Percentiles rank a stretch among this genome's conserved stretches.
Conservation (phyloP, 2,888 invertebrate genomes). For the Leptarthrus brevirostris region DNA sequence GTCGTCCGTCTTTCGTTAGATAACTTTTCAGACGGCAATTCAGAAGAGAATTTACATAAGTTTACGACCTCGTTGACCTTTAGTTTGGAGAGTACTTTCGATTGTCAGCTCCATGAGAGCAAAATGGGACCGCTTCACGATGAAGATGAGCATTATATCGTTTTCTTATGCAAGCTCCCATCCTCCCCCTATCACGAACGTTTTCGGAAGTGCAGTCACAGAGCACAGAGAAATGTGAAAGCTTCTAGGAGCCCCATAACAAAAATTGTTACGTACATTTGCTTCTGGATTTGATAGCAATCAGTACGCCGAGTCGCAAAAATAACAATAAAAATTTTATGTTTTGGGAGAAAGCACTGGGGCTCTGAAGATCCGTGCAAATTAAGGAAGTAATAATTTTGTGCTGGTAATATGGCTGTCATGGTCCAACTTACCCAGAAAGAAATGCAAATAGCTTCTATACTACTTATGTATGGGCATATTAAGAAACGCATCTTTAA, state of each 20-base stretch:
- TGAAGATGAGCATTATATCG: slow-evolving; percentile 3
- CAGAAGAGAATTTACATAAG: slow-evolving; percentile 22
- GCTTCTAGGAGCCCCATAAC: slow-evolving; percentile 13
- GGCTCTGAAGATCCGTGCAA: neutral
- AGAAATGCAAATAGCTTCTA: too few relatives aligned
- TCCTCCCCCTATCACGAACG: neutral
- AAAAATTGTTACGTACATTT: slow-evolving; percentile 27
- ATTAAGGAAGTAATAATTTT: slow-evolving; percentile 10
- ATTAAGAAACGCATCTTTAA: too few relatives aligned
- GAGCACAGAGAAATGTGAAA: neutral
- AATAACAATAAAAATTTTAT: slow-evolving; percentile 11
- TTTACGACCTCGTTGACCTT: slow-evolving; percentile 29
- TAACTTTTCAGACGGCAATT: slow-evolving; percentile 20
- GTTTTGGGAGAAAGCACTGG: slow-evolving; percentile 9
- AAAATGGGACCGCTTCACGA: neutral
- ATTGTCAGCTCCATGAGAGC: slow-evolving; percentile 7
- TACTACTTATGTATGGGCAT: too few relatives aligned
- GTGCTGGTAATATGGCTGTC: too few relatives aligned
- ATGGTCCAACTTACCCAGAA: too few relatives aligned
- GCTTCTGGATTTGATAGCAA: slow-evolving; percentile 29
- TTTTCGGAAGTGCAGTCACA: neutral
- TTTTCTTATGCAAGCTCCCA: slow-evolving; percentile 6
- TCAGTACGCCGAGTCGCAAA: neutral
- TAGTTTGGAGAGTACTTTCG: slow-evolving; percentile 8
- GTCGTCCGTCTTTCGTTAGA: slow-evolving; percentile 27